Conservation (phyloP, 1,140 invertebrate genomes). For the Hydropsyche tenuis region DNA sequence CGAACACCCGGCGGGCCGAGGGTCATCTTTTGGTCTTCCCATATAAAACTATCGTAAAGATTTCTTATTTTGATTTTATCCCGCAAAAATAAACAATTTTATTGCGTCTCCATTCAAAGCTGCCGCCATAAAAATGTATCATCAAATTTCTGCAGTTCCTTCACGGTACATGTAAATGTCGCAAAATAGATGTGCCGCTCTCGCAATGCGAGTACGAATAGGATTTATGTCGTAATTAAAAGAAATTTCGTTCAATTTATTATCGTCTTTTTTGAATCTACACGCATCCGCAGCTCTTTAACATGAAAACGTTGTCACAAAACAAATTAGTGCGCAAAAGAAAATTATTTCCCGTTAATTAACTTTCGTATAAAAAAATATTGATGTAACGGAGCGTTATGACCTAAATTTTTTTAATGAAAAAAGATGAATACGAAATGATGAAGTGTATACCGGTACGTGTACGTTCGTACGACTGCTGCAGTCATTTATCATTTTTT, state of each 20-base stretch:
- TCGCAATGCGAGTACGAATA: not conserved
- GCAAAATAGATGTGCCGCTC: too few species aligned
- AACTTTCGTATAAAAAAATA: conserved; percentile 16
- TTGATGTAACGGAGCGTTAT: conserved; percentile 12
- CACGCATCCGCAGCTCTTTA: not conserved
- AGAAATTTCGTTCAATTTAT: conserved; percentile 14
- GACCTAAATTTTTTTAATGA: not conserved
- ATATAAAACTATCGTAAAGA: conserved; percentile 41
- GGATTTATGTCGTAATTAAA: conserved; percentile 1
- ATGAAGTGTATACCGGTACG: too few species aligned
- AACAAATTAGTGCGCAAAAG: conserved; percentile 8
- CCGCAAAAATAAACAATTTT: conserved; percentile 40
- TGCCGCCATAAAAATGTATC: conserved; percentile 36
- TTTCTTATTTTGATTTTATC: conserved; percentile 41
- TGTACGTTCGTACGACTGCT: too few species aligned
- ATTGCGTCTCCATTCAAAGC: conserved; percentile 38
- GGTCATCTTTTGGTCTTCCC: conserved; percentile 30
- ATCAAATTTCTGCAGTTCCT: conserved; percentile 29
- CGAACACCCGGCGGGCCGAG: conserved; percentile 27
- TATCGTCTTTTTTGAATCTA: not conserved
- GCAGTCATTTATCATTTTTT: too few species aligned
- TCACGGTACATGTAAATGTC: too few species aligned
- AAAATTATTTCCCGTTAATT: conserved; percentile 17
- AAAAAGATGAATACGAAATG: conserved; percentile 2
- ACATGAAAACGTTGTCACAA: conserved; percentile 21